Evolutionary conservation across 1,140 invertebrate genomes (phyloP).

Genomic region (Danaus melanippus): DNA sequence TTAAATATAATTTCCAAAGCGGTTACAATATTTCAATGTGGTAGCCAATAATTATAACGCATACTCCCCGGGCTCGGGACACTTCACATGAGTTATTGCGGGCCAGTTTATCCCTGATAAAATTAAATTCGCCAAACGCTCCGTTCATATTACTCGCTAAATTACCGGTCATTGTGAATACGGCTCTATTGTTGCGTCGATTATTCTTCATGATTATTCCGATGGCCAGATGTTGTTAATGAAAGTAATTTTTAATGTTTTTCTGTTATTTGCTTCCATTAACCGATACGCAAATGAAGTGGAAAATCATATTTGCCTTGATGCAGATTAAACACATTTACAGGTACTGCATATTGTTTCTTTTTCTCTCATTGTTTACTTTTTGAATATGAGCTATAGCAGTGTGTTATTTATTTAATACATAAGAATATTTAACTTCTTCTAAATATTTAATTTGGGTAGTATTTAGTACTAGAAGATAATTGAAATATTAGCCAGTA

Average conservation of each 20-base stretch:
- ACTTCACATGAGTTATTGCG: slow-evolving; percentile 42
- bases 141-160: slow-evolving; percentile 41
- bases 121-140: slow-evolving; percentile 47
- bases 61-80: slow-evolving; percentile 16
- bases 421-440: too few species aligned
- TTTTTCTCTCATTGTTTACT: too few species aligned
- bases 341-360: too few species aligned
- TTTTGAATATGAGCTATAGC: too few species aligned
- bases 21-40: slow-evolving; percentile 1
- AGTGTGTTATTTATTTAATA: too few species aligned
- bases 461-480: too few species aligned
- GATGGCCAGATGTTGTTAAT: slow-evolving; percentile 42
- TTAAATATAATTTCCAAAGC: too few species aligned
- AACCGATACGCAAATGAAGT: too few species aligned
- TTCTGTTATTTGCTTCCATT: slow-evolving; percentile 7
- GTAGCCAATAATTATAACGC: slow-evolving; percentile 13
- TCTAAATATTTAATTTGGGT: too few species aligned
- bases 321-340: too few species aligned
- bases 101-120: slow-evolving; percentile 44
- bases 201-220: slow-evolving; percentile 37
- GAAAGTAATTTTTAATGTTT: slow-evolving; percentile 19
- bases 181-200: slow-evolving; percentile 35
- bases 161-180: slow-evolving; percentile 50
- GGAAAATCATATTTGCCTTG: too few species aligned
- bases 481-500: too few species aligned